Conservation (phyloP, 2,113 vertebrate species). For the Camelus bactrianus region DNA sequence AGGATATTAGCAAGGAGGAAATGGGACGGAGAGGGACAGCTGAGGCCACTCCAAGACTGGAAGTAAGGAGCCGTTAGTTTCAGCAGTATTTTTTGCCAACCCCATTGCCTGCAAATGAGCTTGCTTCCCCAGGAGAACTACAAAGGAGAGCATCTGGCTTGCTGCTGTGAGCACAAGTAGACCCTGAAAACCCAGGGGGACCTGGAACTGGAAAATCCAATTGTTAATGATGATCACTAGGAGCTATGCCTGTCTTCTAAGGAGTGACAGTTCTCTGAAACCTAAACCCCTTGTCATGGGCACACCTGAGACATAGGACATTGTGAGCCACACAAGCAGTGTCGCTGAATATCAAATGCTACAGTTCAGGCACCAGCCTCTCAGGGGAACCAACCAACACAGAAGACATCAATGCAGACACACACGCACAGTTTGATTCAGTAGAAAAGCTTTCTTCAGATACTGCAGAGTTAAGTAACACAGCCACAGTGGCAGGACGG, state of each 20-base stretch:
- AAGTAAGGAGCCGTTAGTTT: neutral
- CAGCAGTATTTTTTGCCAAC: neutral
- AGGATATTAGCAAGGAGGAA: neutral
- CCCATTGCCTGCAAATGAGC: neutral
- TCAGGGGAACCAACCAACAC: neutral
- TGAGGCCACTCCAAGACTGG: neutral
- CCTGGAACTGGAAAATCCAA: constrained; percentile 44
- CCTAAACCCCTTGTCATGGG: constrained; percentile 18
- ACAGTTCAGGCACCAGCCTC: neutral
- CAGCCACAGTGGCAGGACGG: neutral
- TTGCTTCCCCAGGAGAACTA: constrained; percentile 27
- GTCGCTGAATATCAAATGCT: neutral
- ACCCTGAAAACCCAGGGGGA: neutral
- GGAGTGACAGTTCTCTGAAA: constrained; percentile 63
- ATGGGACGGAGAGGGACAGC: neutral
- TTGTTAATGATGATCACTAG: constrained; percentile 9
- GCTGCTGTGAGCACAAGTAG: constrained; percentile 3
- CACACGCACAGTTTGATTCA: neutral
- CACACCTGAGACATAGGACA: constrained; percentile 41
- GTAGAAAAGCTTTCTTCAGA: neutral
- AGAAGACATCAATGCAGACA: constrained; percentile 51
- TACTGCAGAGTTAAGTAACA: neutral
- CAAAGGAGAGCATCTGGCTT: constrained; percentile 22
- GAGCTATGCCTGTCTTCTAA: constrained; percentile 18
- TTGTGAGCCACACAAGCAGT: neutral